Evolutionary conservation across 2,797 vertebrate species (phyloP), one percentile per base, ranked within the genome.

Genomic region (Synanceia verrucosa): DNA sequence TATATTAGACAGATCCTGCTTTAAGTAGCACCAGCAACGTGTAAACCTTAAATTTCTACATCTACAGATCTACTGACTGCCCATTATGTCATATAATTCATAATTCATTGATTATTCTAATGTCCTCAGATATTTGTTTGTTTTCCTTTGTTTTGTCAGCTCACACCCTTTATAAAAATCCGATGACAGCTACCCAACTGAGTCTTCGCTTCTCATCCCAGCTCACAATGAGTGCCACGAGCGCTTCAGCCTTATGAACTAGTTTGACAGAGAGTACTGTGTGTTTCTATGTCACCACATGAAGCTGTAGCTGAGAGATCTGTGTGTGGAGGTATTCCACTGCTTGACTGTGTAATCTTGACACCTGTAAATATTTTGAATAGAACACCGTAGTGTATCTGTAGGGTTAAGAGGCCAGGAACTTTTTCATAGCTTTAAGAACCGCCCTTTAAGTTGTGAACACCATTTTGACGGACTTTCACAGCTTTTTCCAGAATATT

Each of bases 341-440:
- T 18, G 56, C 70, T 64, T n/a, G 9, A 57, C 63, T 68, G 26
- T 65, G 31, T 77, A 57, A 67, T 71, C 70, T 64, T 74, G 52
- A 79, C 81, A 69, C 58, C 71, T 81, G 44, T 43, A 67, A 47
- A 77, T 68, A 76, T 83, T 48, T 71, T 52, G 57, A 65, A 72
- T n/a, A 46, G 16, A 64, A 73, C 72, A 56, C 48, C 16, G 33
- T 16, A 11, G 29, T 36, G 28, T 47, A 39, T 62, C n/a, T 70
- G 50, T 21, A 4, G 33, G 34, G 57, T 4, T 50, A 39, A 56
- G 5, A 43, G 76, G 31, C 0, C 2, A 14, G 39, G 39, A 43
- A 43, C 39, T 41, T 41, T 41, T 41, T 9, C 39, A n/a, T 41
- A 43, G 39, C 9, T 41, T 18, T n/a, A 18, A 41, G n/a, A 43